Conservation (phyloP, 2,113 vertebrate genomes). For the Erythrocercus mccallii region DNA sequence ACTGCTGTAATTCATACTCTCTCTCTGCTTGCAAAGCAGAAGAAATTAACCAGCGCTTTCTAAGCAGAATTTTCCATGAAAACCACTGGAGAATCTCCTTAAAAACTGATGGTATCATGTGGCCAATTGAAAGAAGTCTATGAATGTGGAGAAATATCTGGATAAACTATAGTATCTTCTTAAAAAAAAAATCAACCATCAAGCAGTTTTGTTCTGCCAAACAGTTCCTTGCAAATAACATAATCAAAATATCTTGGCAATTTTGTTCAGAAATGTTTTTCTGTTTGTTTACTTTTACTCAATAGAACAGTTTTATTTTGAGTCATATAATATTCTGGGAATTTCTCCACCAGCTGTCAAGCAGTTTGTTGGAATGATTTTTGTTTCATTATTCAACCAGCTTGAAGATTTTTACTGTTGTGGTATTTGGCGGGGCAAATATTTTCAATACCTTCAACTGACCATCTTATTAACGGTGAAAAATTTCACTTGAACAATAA, state of each 20-base stretch:
- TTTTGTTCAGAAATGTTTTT: not conserved
- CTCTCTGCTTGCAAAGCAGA: not conserved
- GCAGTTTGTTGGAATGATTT: not conserved
- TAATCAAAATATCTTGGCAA: not conserved
- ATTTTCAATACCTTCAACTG: conserved; percentile 50
- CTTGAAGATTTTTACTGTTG: conserved; percentile 1
- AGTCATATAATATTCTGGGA: not conserved
- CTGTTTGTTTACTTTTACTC: not conserved
- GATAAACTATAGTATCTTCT: not conserved
- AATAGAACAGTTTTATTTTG: not conserved
- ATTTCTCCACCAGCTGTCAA: not conserved
- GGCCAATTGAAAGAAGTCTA: not conserved
- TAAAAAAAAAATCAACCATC: not conserved
- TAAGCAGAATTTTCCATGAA: conserved; percentile 11
- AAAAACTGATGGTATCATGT: not conserved
- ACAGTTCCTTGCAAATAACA: not conserved
- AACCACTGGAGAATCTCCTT: not conserved
- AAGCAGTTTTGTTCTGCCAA: not conserved
- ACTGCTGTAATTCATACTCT: not conserved
- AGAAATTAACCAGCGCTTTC: not conserved
- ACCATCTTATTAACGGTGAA: conserved; percentile 57
- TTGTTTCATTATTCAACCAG: conserved; percentile 16
- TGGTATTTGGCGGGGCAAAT: conserved; percentile 50
- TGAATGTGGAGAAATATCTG: not conserved
- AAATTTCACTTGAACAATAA: conserved; percentile 51